Conservation (phyloP, 2,797 vertebrate genomes). For the Thunnus albacares region DNA sequence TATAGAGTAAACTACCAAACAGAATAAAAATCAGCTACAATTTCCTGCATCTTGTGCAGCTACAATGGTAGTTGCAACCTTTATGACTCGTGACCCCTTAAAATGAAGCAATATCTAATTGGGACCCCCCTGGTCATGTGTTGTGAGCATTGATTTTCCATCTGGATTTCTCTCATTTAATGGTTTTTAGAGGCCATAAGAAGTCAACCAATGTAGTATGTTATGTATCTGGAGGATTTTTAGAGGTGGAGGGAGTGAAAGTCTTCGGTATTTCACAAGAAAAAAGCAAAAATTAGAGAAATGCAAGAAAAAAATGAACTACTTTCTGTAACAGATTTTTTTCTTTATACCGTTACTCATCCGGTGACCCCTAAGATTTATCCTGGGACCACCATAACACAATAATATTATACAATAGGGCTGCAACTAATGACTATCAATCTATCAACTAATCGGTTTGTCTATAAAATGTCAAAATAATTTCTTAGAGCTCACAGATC, state of each 20-base stretch:
- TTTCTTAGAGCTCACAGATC: too few relatives aligned
- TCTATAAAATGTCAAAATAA: too few relatives aligned
- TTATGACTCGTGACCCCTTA: neutral
- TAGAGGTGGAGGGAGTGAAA: neutral
- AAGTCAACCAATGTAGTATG: neutral
- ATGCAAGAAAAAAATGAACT: neutral
- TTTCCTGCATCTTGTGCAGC: too few relatives aligned
- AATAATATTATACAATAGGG: neutral
- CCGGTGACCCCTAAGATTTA: neutral
- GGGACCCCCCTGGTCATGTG: neutral
- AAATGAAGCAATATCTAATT: too few relatives aligned
- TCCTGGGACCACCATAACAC: neutral
- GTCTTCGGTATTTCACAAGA: neutral
- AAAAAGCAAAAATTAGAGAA: neutral
- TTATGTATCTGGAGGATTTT: neutral
- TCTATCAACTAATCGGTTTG: too few relatives aligned
- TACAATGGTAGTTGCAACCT: neutral
- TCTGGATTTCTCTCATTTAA: neutral
- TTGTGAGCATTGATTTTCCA: neutral
- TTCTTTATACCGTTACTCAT: neutral
- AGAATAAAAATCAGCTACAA: neutral
- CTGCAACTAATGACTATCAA: too few relatives aligned
- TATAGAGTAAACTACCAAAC: neutral
- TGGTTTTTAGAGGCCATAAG: neutral
- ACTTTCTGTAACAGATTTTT: neutral